These are phyloP conservation scores for Perithous albicinctus DNA, from an alignment of 2,888 invertebrate species.

Conservation along the genomic window DNA sequence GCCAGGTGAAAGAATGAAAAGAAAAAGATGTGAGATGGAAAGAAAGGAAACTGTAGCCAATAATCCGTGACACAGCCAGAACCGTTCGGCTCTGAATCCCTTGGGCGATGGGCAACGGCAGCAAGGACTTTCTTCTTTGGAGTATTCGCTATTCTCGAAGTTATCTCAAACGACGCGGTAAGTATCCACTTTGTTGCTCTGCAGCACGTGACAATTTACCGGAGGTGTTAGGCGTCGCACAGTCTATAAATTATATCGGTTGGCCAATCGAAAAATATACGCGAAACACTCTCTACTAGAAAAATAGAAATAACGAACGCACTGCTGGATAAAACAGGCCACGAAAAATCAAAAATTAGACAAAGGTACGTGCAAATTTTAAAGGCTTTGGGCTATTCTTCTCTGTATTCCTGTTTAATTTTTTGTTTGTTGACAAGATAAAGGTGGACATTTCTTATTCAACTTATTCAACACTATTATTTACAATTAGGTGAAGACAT, in stretches of 20 bases:
- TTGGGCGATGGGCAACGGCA: slow-evolving; percentile 69
- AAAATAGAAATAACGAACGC: too few species aligned
- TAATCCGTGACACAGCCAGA: slow-evolving; percentile 75
- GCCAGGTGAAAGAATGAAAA: slow-evolving; percentile 15
- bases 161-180: not conserved
- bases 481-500: too few species aligned
- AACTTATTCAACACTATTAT: too few species aligned
- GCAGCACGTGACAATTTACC: slow-evolving; percentile 13
- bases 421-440: too few species aligned
- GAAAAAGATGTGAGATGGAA: slow-evolving; percentile 43
- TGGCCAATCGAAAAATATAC: not conserved
- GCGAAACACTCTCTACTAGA: not conserved
- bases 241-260: not conserved
- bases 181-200: slow-evolving; percentile 16
- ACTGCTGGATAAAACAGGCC: too few species aligned
- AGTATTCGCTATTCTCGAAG: slow-evolving; percentile 31
- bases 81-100: slow-evolving; percentile 81
- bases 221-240: not conserved
- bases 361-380: too few species aligned
- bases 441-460: too few species aligned
- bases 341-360: too few species aligned
- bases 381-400: too few species aligned
- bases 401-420: too few species aligned
- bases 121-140: slow-evolving; percentile 65
- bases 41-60: slow-evolving; percentile 74